Percentiles rank a stretch among this genome's conserved stretches.
Conservation (phyloP, 2,888 invertebrate genomes). For the Rapana venosa region DNA sequence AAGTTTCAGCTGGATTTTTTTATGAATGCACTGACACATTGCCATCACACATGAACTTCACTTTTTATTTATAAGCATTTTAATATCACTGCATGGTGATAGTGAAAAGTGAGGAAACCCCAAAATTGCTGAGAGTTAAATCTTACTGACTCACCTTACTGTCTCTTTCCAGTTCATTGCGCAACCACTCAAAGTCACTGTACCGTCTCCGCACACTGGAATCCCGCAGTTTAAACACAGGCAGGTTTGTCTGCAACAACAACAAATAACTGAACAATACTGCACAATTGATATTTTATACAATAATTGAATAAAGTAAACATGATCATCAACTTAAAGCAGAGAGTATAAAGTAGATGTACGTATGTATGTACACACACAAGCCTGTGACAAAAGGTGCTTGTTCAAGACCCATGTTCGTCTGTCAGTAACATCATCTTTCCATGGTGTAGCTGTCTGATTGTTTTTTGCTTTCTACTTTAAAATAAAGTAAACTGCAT, state of each 20-base stretch:
- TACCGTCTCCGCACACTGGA: conserved; percentile 97
- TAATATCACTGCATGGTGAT: background rate
- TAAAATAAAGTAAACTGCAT: too few species aligned
- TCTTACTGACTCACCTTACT: conserved; percentile 87
- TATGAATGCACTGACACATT: background rate
- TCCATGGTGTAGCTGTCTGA: too few species aligned
- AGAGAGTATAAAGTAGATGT: too few species aligned
- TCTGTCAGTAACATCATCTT: too few species aligned
- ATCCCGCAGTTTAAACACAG: conserved; percentile 99
- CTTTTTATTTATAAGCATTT: background rate
- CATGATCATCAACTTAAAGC: too few species aligned
- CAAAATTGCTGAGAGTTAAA: background rate
- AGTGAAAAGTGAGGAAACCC: background rate
- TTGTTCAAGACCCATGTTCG: too few species aligned
- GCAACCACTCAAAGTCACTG: conserved; percentile 99
- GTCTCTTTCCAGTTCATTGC: conserved; percentile 98
- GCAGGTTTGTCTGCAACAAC: conserved; percentile 92
- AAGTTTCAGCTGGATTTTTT: background rate
- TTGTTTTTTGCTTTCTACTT: too few species aligned
- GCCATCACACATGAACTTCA: background rate
- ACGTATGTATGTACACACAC: too few species aligned
- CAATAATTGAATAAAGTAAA: too few species aligned
- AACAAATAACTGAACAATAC: background rate
- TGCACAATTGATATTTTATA: too few species aligned
- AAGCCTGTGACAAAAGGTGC: too few species aligned